These are phyloP conservation scores for Puma concolor DNA, from an alignment of 2,113 vertebrate genomes.

Conservation along the genomic window DNA sequence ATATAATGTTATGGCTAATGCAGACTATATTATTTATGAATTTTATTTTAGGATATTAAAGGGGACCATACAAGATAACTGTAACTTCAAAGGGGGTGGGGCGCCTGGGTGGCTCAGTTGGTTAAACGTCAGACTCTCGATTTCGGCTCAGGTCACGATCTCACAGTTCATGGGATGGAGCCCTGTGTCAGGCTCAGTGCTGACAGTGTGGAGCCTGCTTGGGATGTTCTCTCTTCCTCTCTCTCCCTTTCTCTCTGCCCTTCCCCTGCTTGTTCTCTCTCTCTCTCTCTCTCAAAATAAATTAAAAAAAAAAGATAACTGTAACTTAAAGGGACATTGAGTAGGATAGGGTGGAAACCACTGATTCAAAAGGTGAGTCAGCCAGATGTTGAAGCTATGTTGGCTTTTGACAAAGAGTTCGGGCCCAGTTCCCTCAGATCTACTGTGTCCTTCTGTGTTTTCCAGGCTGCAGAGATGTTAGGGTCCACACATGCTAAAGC, in stretches of 20 bases:
- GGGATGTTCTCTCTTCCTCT: no score
- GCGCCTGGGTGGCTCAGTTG: no score
- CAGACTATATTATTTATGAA: not conserved
- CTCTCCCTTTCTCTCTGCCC: no score
- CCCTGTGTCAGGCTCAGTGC: no score
- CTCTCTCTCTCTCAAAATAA: no score
- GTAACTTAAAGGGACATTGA: not conserved
- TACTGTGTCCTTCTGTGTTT: not conserved
- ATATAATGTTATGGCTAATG: no score
- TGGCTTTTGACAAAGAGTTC: not conserved
- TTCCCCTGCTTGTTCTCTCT: no score
- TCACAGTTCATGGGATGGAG: no score
- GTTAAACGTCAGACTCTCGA: no score
- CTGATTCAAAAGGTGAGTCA: not conserved
- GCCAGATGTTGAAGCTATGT: not conserved
- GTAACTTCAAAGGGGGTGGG: not conserved
- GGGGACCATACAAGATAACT: not conserved
- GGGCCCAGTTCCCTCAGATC: not conserved
- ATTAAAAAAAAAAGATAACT: not conserved
- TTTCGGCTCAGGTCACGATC: no score
- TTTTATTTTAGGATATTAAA: conserved; percentile 29
- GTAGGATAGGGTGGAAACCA: not conserved
- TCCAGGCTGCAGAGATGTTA: not conserved
- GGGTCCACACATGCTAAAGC: not conserved
- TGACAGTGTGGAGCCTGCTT: no score